A percentile compares a stretch with the other conserved stretches of the same genome.
These are phyloP conservation scores for Centrocercus urophasianus DNA, from an alignment of 2,113 vertebrate species.

Conservation along the genomic window DNA sequence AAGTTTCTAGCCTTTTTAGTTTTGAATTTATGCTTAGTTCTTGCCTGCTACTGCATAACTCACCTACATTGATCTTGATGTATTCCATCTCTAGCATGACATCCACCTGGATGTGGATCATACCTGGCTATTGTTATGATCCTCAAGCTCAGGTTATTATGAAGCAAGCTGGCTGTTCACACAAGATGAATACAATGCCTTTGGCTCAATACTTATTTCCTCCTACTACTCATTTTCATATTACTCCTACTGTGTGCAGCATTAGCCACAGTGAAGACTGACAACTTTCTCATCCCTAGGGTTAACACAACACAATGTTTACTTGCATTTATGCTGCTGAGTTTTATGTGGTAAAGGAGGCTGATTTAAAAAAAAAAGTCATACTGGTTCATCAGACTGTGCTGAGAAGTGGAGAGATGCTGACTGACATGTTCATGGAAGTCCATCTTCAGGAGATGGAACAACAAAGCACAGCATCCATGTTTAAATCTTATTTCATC, in stretches of 20 bases:
- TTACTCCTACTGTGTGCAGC: not conserved
- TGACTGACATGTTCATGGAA: not conserved
- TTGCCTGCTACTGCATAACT: not conserved
- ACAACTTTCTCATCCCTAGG: not conserved
- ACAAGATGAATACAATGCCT: not conserved
- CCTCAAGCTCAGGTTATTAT: not conserved
- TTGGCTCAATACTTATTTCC: not conserved
- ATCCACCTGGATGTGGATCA: not conserved
- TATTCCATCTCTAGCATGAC: not conserved
- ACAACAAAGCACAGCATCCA: not conserved
- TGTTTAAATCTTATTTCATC: not conserved
- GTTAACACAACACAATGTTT: fast-evolving
- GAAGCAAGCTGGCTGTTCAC: not conserved
- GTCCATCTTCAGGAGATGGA: not conserved
- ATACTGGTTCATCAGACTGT: not conserved
- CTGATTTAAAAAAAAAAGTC: not conserved
- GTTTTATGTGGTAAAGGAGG: not conserved
- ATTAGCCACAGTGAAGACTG: not conserved
- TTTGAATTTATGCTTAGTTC: not conserved
- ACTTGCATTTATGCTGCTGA: not conserved
- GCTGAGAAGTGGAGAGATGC: not conserved
- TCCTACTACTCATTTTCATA: not conserved
- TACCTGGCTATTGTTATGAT: not conserved
- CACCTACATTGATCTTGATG: not conserved
- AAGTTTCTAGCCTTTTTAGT: not conserved